Conservation (phyloP, 2,113 vertebrate species). For the Genyomyrus donnyi region DNA sequence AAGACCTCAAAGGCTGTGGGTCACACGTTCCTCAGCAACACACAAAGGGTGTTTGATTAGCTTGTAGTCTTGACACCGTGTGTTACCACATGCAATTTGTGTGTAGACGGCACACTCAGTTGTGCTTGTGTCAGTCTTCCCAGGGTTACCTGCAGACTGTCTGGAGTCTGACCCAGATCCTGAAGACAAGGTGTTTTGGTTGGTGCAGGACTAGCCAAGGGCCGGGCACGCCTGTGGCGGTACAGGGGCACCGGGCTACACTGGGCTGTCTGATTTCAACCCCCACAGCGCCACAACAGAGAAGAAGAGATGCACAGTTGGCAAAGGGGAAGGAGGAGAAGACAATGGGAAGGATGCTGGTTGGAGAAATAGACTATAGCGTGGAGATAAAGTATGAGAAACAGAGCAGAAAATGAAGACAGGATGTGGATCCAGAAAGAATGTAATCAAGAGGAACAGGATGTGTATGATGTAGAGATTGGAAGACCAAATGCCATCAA, state of each 20-base stretch:
- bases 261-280: constrained; percentile 23
- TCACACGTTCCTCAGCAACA: neutral
- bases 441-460: neutral
- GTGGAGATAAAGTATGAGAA: neutral
- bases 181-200: constrained; percentile 39
- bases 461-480: neutral
- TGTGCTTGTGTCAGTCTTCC: constrained; percentile 5
- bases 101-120: neutral
- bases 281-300: neutral
- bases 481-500: neutral
- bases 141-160: constrained; percentile 25
- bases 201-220: constrained; percentile 44
- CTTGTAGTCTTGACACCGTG: neutral
- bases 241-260: constrained; percentile 27
- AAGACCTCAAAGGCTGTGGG: neutral
- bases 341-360: neutral
- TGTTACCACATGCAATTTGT: neutral
- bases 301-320: neutral
- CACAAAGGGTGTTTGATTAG: neutral
- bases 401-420: neutral
- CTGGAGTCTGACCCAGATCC: constrained; percentile 37
- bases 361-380: neutral
- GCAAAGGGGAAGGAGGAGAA: neutral
- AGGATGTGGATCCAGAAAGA: neutral
- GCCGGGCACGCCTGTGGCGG: constrained; percentile 29